Base-by-base conservation (phyloP, 2,888 invertebrate species). In the Gortyna flavago region DNA sequence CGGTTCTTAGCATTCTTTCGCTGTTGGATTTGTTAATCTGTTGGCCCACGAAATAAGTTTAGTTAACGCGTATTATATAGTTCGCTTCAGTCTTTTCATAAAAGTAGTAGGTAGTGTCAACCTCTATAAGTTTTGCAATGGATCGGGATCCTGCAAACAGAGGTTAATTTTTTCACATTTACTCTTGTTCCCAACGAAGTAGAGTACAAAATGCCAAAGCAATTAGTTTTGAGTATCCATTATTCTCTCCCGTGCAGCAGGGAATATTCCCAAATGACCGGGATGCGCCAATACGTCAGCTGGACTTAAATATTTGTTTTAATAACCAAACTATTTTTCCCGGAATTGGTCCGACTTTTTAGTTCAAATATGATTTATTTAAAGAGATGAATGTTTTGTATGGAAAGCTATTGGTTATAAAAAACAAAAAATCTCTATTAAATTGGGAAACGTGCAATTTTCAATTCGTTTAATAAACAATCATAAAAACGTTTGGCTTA, bases 281-380 rank as follows among this genome's bases (percentile, higher is more conserved):
- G 77, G 66, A 79, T 77, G 83, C 75, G 72, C 83, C 73, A 72
- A 83, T 79, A 79, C 75, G 87, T 77, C 75, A 79, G 84, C 66
- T 70, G 62, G 38, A 67, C 38, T 87, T 87, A 80, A 88, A 88
- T 88, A 84, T 88, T 88, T 85, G 85, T 83, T 85, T 81, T 87
- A 80, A 81, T 84, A 80, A 80, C 68, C 75, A 80, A 81, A 81
- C 74, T 57, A 51, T 77, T 78, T 81, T 81, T 75, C 25, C 38
- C 44, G 25, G 29, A 35, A 21, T 44, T 44, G 48, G 35, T 48
- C n/a, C 48, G 32, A 78, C 65, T 77, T 81, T 83, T 76, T 51
- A 65, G 75, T 79, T 61, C 41, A 69, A 82, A 75, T 57, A 70
- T 64, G 25, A 73, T 41, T 64, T 74, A 70, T 81, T 44, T 65